These are phyloP conservation scores for Melanotaenia pygmaea DNA, from an alignment of 2,797 vertebrate species.

Conservation along the genomic window DNA sequence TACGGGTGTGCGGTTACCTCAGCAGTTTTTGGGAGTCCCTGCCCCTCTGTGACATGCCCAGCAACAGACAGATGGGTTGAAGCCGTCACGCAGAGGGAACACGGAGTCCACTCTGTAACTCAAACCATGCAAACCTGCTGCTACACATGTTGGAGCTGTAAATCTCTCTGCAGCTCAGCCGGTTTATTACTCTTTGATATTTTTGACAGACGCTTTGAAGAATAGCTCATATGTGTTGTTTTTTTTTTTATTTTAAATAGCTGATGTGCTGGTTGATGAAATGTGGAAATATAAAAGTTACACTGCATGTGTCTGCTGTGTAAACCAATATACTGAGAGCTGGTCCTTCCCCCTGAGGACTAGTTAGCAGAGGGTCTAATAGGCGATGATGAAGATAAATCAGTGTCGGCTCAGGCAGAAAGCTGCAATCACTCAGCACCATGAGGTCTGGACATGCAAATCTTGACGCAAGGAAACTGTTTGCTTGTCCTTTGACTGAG, in stretches of 20 bases:
- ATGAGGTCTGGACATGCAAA: background rate
- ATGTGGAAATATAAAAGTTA: background rate
- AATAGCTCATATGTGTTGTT: background rate
- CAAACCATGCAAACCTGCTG: slow-evolving; percentile 21
- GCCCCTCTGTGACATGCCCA: background rate
- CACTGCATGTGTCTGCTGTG: background rate
- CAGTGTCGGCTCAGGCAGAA: slow-evolving; percentile 8
- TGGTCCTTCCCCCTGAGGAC: slow-evolving; percentile 19
- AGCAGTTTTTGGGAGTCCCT: slow-evolving; percentile 24
- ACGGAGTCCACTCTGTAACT: slow-evolving; percentile 28
- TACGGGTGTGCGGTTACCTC: slow-evolving; percentile 25
- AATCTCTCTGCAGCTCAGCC: slow-evolving; percentile 25
- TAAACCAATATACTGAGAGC: background rate
- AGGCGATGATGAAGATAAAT: slow-evolving; percentile 50
- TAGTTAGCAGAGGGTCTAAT: slow-evolving; percentile 45
- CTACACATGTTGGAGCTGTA: slow-evolving; percentile 25
- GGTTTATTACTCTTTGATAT: slow-evolving; percentile 8
- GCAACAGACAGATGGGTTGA: slow-evolving; percentile 24
- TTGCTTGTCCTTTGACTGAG: slow-evolving; percentile 14
- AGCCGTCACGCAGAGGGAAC: slow-evolving; percentile 3
- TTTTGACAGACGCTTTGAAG: slow-evolving; percentile 8
- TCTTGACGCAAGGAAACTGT: slow-evolving; percentile 16
- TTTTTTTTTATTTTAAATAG: background rate
- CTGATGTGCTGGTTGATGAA: background rate
- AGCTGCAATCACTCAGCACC: slow-evolving; percentile 44